A percentile compares a stretch with the other conserved stretches of the same genome.
Evolutionary conservation across 2,888 invertebrate species (phyloP).

Genomic region (Carcina quercana): DNA sequence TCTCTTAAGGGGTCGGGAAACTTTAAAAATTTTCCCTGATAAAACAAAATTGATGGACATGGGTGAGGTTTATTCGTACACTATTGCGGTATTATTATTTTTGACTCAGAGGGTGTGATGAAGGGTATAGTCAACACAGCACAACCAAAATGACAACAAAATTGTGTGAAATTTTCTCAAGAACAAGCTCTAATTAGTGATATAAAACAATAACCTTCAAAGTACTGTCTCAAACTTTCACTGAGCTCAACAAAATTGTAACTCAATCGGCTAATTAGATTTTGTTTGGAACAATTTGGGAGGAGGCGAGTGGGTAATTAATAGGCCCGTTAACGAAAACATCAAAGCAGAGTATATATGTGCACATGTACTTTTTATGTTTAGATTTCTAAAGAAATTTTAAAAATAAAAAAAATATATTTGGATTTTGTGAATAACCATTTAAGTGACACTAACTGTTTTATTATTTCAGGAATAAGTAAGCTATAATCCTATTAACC

Average conservation of each 20-base stretch:
- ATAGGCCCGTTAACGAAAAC: slow-evolving; percentile 22
- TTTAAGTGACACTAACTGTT: not conserved
- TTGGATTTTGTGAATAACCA: not conserved
- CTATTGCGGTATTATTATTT: no score
- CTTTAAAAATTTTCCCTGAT: no score
- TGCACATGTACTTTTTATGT: no score
- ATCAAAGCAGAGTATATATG: no score
- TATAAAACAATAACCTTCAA: slow-evolving; percentile 6
- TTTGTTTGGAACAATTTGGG: slow-evolving; percentile 46
- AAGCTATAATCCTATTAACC: no score
- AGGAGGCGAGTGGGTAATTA: slow-evolving; percentile 30
- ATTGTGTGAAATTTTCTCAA: no score
- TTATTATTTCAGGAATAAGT: not conserved
- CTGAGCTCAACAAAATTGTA: slow-evolving; percentile 37
- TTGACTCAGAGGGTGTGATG: no score
- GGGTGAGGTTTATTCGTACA: no score
- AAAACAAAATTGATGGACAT: no score
- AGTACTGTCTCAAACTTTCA: slow-evolving; percentile 5
- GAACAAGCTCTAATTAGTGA: slow-evolving; percentile 4
- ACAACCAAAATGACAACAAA: no score
- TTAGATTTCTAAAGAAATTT: not conserved
- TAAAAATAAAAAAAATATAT: not conserved
- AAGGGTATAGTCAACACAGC: no score
- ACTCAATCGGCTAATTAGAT: slow-evolving; percentile 58
- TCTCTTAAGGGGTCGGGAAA: no score